phyloP scores from a whole-genome alignment of 2,113 vertebrate genomes.

The Nasalis larvatus region DNA sequence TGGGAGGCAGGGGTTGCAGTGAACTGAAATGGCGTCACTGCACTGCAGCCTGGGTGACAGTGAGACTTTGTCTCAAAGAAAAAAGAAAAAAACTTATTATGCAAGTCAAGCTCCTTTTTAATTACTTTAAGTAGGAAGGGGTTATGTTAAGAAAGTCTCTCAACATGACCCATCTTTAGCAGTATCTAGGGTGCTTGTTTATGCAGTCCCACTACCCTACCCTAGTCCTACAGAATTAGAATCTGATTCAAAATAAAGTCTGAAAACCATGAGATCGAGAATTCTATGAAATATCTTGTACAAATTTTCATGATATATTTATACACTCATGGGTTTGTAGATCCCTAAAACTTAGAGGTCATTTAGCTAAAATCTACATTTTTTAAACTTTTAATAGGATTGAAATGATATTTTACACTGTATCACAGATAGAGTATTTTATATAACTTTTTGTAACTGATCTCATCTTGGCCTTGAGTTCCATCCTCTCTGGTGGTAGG shows the following conservation, averaged over 20 bases:
- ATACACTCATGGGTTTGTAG: background rate
- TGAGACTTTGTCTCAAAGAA: no score
- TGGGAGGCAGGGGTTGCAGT: no score
- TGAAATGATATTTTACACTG: slow-evolving; percentile 32
- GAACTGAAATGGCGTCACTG: no score
- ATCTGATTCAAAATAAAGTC: slow-evolving; percentile 35
- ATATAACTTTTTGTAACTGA: background rate
- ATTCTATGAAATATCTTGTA: background rate
- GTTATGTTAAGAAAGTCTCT: slow-evolving; percentile 28
- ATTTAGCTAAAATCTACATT: background rate
- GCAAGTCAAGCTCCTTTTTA: slow-evolving; percentile 3
- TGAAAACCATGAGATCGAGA: background rate
- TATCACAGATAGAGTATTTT: background rate
- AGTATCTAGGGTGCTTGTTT: slow-evolving; percentile 2
- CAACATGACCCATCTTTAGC: background rate
- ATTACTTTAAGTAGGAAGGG: background rate
- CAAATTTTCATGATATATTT: background rate
- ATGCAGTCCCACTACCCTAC: background rate
- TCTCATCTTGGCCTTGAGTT: background rate
- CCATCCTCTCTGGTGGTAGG: background rate
- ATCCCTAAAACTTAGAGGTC: background rate
- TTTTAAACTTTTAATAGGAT: slow-evolving; percentile 1
- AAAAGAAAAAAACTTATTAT: no score
- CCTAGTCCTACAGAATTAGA: background rate
- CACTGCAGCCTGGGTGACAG: no score